Conservation (phyloP, 2,113 vertebrate species). For the Cranoglanis bouderius region DNA sequence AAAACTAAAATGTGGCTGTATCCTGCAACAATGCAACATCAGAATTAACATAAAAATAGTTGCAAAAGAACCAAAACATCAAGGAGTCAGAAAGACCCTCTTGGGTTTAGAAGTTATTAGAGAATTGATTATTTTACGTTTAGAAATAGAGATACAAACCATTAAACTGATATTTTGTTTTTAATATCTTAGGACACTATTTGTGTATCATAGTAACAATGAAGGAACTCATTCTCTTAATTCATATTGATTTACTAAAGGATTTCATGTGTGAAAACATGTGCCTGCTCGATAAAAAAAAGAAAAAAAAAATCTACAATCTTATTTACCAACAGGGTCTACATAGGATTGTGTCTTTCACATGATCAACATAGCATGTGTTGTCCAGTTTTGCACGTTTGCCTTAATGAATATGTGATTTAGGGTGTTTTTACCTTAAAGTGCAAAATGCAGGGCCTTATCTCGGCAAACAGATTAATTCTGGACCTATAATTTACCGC, state of each 20-base stretch:
- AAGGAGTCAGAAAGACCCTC: background rate
- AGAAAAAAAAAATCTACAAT: background rate
- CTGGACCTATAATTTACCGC: background rate
- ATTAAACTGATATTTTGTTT: background rate
- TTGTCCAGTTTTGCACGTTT: background rate
- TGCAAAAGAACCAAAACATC: background rate
- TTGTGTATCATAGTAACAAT: background rate
- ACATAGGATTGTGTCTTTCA: background rate
- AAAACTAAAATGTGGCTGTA: background rate
- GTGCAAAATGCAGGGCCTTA: background rate
- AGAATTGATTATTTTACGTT: background rate
- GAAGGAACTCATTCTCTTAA: background rate
- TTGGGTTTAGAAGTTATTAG: background rate
- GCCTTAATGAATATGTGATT: background rate
- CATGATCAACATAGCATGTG: background rate
- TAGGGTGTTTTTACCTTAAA: no score
- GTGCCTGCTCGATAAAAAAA: background rate
- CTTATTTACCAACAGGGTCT: background rate
- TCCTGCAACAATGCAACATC: background rate
- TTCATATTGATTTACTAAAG: background rate
- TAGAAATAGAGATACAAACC: background rate
- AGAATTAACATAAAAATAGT: background rate
- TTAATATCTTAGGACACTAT: background rate
- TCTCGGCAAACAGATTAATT: background rate
- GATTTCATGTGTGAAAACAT: background rate